Evolutionary conservation across 2,797 vertebrate genomes (phyloP), one percentile per base, ranked within the genome.

Genomic region (Centroberyx gerrardi): DNA sequence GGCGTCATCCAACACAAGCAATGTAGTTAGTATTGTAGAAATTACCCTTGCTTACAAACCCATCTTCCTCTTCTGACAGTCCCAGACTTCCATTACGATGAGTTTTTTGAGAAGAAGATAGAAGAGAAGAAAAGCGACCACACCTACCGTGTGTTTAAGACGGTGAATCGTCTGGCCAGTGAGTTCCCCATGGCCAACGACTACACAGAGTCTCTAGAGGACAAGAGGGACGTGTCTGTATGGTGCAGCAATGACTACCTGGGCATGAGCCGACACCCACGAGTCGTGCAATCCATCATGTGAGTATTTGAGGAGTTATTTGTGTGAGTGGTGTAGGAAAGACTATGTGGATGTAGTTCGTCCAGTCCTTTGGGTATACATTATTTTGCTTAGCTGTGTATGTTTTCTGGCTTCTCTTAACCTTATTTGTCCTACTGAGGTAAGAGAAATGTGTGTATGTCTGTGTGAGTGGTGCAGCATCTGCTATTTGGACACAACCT

Each of bases 221-320:
- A 94, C 29, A 98, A 95, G 83, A 95, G 95, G 40, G 96, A 96
- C 53, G 96, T 97, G 78, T 97, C 96, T 0, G 96, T 97, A 2
- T 97, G 97, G 96, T 97, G 96, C 88, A 97, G 96, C 91, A 97
- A 97, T 0, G 96, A 97, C 69, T 97, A 97, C 89, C 94, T 97
- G 48, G 97, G 96, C 36, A 97, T 97, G 97, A 97, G 97, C 72
- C 95, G 96, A 5, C 96, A 97, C 81, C 96, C 96, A 0, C 92
- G 93, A 0, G 96, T 97, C 51, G 94, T 95, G 31, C 95, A 93
- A 66, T 90, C 96, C 0, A 96, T 97, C 27, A 93, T 95, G 96
- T 97, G 84, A 97, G 98, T 96, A 66, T 27, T 0, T 3, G 5
- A 17, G 12, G 1, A 42, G 28, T 51, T 64, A 51, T 71, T 49